These are phyloP conservation scores for Trissolcus brochymenae DNA, from an alignment of 2,888 invertebrate genomes.

Conservation along the genomic window DNA sequence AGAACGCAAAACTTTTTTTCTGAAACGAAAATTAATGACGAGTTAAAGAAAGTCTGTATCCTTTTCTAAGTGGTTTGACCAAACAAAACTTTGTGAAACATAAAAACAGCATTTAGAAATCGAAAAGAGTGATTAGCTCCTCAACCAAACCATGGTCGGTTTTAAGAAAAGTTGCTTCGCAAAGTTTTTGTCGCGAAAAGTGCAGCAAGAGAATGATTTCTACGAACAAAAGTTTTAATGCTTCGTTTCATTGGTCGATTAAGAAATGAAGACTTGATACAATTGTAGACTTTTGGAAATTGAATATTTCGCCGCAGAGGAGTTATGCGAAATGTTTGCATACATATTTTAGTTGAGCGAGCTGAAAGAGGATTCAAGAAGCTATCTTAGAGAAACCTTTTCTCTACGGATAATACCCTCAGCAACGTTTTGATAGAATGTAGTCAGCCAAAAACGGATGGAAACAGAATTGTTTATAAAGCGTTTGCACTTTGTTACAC, in stretches of 20 bases:
- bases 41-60: not conserved
- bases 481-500: not conserved
- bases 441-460: not conserved
- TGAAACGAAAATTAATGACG: not conserved
- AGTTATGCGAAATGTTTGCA: not conserved
- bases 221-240: too few relatives aligned
- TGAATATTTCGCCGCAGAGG: not conserved
- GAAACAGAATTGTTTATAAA: not conserved
- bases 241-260: too few relatives aligned
- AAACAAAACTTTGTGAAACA: conserved; percentile 12
- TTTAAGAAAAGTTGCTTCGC: too few relatives aligned
- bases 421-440: conserved; percentile 3
- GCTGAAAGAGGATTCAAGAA: conserved; percentile 1
- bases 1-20: not conserved
- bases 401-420: conserved; percentile 1
- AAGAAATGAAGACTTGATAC: too few relatives aligned
- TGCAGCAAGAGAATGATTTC: too few relatives aligned
- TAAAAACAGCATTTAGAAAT: conserved; percentile 56
- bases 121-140: conserved; percentile 33
- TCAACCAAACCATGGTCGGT: too few relatives aligned
- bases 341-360: conserved; percentile 2
- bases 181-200: too few relatives aligned
- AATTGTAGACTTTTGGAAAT: not conserved
- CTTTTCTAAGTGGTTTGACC: too few relatives aligned
- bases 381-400: conserved; percentile 7